Evolutionary conservation across 1,140 invertebrate species (phyloP), one percentile per base, ranked within the genome.

Genomic region (Cotesia chilonis): DNA sequence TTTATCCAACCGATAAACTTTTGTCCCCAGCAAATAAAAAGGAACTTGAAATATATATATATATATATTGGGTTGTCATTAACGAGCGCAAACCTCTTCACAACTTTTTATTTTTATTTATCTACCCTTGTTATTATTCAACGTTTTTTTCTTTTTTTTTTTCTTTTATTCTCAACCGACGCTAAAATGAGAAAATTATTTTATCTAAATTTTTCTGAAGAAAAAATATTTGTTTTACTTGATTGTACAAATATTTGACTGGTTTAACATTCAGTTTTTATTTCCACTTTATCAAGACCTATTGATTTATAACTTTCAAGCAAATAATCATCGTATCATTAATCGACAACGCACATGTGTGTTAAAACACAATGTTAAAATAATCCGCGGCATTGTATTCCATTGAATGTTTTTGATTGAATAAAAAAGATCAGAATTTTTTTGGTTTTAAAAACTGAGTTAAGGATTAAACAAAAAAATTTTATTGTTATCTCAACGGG

Each of bases 21-120:
- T 70, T 70, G 68, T 70, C 68, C 68, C 55, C n/a, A 5, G 68
- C 17, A 64, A 55, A 70, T 60, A 60, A 60, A 35, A 10, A 35
- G 57, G 35, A 2, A 60, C 9, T 17, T 38, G 63, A 41, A 41
- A 41, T 37, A 41, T 38, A 65, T 60, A 35, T 17, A 60, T 17
- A 70, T 70, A 61, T 70, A 63, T 61, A 70, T 70, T 70, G 67
- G 72, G 51, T 66, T 73, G 60, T 73, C 67, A 73, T 73, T 73
- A 73, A 73, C 66, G 72, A 73, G 72, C 71, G n/a, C 59, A 67
- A 73, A 73, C 67, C 72, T 60, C 72, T 73, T 73, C 67, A 60
- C 17, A 64, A 69, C 55, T 63, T 68, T 69, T 68, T 28, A 68
- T 73, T 73, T 67, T 54, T 63, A 9, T 20, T 41, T 63, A 17